Conservation (phyloP, 2,113 vertebrate species). For the Chaenogobius annularis region DNA sequence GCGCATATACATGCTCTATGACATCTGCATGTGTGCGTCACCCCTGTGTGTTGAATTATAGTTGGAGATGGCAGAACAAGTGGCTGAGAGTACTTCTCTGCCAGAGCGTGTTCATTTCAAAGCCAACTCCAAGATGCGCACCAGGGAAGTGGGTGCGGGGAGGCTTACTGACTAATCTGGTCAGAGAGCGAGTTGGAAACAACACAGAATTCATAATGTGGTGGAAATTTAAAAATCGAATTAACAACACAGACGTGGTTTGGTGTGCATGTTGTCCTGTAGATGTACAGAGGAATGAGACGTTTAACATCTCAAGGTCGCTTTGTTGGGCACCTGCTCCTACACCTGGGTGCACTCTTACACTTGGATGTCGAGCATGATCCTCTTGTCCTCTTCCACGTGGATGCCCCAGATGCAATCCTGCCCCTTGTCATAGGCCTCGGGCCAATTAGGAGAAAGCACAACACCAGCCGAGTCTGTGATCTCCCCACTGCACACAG, state of each 20-base stretch:
- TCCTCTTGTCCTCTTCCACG: conserved; percentile 95
- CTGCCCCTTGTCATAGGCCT: conserved; percentile 94
- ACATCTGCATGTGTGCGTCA: conserved; percentile 41
- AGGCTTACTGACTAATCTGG: conserved; percentile 77
- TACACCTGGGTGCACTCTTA: conserved; percentile 77
- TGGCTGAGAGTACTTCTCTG: conserved; percentile 70
- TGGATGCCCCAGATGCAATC: conserved; percentile 99
- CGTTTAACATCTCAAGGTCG: conserved; percentile 27
- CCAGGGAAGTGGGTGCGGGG: conserved; percentile 67
- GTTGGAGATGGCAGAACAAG: conserved; percentile 62
- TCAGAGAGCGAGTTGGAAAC: conserved; percentile 70
- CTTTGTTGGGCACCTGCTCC: conserved; percentile 28
- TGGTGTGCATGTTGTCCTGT: conserved; percentile 9
- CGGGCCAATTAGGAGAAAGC: conserved; percentile 96
- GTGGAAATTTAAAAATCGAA: conserved; percentile 56
- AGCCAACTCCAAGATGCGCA: conserved; percentile 71
- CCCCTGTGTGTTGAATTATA: conserved; percentile 53
- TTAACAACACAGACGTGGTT: conserved; percentile 55
- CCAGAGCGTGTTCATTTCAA: conserved; percentile 77
- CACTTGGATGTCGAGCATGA: conserved; percentile 94
- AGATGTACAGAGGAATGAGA: conserved; percentile 17
- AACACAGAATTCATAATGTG: conserved; percentile 68
- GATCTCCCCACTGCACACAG: conserved; percentile 96
- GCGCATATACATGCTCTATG: conserved; percentile 16
- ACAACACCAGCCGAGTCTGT: conserved; percentile 90